Evolutionary conservation across 2,113 vertebrate genomes (phyloP), one percentile per base, ranked within the genome.

Genomic region (Tetrax tetrax): DNA sequence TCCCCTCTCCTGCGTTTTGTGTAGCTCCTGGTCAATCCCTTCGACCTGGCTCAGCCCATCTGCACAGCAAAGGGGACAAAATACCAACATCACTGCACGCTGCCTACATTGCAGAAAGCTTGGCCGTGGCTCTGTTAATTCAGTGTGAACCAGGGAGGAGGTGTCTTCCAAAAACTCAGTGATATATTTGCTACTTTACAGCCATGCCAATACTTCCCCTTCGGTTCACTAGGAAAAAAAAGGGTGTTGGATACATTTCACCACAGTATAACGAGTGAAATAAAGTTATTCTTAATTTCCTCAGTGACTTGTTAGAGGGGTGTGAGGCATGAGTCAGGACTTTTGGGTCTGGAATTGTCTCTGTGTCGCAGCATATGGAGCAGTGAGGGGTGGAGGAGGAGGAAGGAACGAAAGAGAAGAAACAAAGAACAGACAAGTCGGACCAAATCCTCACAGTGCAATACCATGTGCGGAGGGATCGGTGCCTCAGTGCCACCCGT

Each of bases 401-500:
- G 92, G 66, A 92, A 93, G 43, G 12, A 51, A 84, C 2, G 1
- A 94, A 41, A 69, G 53, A 8, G 64, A 84, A 97, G 80, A 79
- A 83, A 89, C 27, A 78, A 77, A 47, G 68, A 35, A 72, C 12
- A 0, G 72, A 27, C 5, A 76, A 65, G 50, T 23, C 3, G 0
- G 93, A 93, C 69, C 90, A 51, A 75, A 97, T 95, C 92, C 96
- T 98, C 95, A 92, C 93, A 75, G 97, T 83, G 96, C 61, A 28
- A 56, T 61, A 68, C 95, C 88, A 4, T 48, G 94, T 83, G 95
- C 5, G 31, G n/a, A 94, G 68, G 93, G 86, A 79, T 22, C 7
- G 25, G 54, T 3, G 65, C 65, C 72, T 48, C 7, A 19, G 31
- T 17, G 70, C 38, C 2, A 5, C 20, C 61, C 43, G 1, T 99